Percentiles rank a stretch among this genome's conserved stretches.
phyloP scores from a whole-genome alignment of 2,888 invertebrate genomes.

The Protophormia terraenovae region DNA sequence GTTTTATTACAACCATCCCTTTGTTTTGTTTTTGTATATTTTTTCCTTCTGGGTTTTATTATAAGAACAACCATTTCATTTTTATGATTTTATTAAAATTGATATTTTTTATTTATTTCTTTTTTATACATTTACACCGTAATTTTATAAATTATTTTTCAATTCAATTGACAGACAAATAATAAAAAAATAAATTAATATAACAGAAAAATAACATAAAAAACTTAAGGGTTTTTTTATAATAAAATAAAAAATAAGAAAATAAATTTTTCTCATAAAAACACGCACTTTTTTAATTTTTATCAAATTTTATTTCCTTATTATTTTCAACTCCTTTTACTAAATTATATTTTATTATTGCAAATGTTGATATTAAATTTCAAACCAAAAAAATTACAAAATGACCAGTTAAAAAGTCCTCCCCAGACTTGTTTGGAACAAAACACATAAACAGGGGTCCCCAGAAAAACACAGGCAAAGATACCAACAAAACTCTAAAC shows the following conservation, averaged over 20 bases:
- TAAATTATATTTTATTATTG: neutral
- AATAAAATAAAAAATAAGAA: conserved; percentile 3
- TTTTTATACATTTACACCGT: conserved; percentile 15
- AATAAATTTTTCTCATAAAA: neutral
- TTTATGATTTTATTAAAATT: conserved; percentile 50
- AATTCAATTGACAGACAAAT: conserved; percentile 41
- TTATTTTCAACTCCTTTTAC: neutral
- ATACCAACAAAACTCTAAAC: neutral
- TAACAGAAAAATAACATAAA: neutral
- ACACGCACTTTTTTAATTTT: neutral
- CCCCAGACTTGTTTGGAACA: neutral
- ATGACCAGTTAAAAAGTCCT: neutral
- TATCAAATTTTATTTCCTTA: neutral
- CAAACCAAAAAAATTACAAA: neutral
- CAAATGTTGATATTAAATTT: neutral
- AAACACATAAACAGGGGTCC: neutral
- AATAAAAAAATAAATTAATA: conserved; percentile 41
- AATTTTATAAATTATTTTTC: conserved; percentile 3
- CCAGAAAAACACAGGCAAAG: neutral
- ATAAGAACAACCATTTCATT: conserved; percentile 22
- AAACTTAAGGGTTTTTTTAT: neutral
- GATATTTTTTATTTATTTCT: neutral
- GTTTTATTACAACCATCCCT: conserved; percentile 17
- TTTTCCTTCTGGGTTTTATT: neutral
- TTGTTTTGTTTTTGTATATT: neutral